These are phyloP conservation scores for Drosophila nigricruria DNA, from an alignment of 2,888 invertebrate species.

Conservation along the genomic window DNA sequence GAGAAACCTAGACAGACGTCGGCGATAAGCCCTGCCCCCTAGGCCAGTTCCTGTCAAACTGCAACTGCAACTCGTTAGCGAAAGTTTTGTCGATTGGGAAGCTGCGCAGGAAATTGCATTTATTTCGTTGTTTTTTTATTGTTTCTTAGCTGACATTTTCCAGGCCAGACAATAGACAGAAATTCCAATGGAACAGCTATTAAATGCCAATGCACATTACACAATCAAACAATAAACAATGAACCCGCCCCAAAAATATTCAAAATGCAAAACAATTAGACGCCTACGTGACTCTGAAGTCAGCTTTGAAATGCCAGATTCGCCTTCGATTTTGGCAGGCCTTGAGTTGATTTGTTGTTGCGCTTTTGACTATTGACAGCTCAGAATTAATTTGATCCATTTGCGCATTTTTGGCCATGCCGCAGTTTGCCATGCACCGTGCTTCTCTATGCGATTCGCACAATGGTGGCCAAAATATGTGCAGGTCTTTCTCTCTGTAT, in stretches of 20 bases:
- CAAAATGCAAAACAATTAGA: constrained; percentile 67
- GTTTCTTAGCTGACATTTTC: constrained; percentile 51
- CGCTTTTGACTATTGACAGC: constrained; percentile 49
- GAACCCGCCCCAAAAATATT: constrained; percentile 23
- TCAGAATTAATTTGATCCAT: constrained; percentile 60
- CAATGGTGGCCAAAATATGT: constrained; percentile 14
- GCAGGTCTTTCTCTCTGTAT: constrained; percentile 2
- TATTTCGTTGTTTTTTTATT: not conserved
- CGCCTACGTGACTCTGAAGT: constrained; percentile 66
- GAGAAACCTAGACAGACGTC: constrained; percentile 65
- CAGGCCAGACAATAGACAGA: constrained; percentile 53
- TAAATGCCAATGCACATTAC: constrained; percentile 60
- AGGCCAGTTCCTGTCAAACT: constrained; percentile 58
- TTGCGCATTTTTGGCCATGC: constrained; percentile 24
- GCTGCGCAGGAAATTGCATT: constrained; percentile 42
- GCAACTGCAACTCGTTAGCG: constrained; percentile 61
- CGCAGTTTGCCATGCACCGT: constrained; percentile 15
- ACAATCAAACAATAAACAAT: constrained; percentile 36
- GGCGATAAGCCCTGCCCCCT: constrained; percentile 45
- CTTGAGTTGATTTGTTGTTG: constrained; percentile 42
- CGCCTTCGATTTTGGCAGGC: constrained; percentile 37
- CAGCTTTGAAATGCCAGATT: constrained; percentile 39
- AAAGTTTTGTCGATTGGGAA: constrained; percentile 40
- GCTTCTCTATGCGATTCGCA: constrained; percentile 16
- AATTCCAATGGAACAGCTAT: constrained; percentile 45